Percentiles rank a stretch among this genome's conserved stretches.
phyloP scores from a whole-genome alignment of 2,888 invertebrate genomes.

The Pollenia amentaria region DNA sequence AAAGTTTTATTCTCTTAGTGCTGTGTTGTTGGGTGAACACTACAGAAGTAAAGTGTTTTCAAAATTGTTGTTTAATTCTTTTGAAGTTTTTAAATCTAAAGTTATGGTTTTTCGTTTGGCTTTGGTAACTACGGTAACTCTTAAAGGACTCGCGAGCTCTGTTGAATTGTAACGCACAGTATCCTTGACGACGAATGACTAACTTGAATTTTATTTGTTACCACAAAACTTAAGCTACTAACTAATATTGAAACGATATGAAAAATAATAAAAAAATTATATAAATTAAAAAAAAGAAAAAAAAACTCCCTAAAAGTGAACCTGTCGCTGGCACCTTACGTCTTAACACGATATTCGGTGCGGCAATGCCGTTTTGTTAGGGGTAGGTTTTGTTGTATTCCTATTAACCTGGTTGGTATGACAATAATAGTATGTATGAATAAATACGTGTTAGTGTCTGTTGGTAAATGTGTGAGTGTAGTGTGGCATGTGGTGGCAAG shows the following conservation, averaged over 20 bases:
- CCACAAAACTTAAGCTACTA: constrained; percentile 81
- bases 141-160: constrained; percentile 70
- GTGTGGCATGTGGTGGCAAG: constrained; percentile 53
- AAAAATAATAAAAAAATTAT: constrained; percentile 63
- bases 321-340: constrained; percentile 73
- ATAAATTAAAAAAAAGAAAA: constrained; percentile 52
- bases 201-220: constrained; percentile 85
- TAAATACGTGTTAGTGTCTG: not conserved
- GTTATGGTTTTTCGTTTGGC: constrained; percentile 68
- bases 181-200: constrained; percentile 85
- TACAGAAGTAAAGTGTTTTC: constrained; percentile 44
- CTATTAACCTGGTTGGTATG: constrained; percentile 73
- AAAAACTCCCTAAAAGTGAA: constrained; percentile 75
- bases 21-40: constrained; percentile 50
- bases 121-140: constrained; percentile 74
- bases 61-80: constrained; percentile 55
- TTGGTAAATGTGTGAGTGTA: constrained; percentile 24
- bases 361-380: constrained; percentile 62
- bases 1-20: constrained; percentile 3
- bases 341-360: constrained; percentile 70
- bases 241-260: constrained; percentile 70
- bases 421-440: constrained; percentile 42
- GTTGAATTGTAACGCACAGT: constrained; percentile 79
- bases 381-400: constrained; percentile 69
- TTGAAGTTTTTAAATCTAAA: constrained; percentile 49